Percentiles rank a stretch among this genome's conserved stretches.
These are phyloP conservation scores for Probaryconus sp. DNA, from an alignment of 1,140 invertebrate species.

Conservation along the genomic window DNA sequence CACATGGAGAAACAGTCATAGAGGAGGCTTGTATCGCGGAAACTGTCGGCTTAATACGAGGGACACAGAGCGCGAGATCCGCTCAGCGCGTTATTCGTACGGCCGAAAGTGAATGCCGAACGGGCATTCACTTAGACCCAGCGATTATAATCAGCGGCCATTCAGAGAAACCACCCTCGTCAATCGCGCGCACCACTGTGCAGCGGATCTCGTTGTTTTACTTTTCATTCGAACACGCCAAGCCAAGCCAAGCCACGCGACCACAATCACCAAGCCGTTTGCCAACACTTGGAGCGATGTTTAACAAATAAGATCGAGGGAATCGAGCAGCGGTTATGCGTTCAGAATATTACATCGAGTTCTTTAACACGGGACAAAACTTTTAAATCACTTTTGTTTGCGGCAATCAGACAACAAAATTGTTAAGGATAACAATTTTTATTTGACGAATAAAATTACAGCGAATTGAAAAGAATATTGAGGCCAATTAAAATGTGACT, in stretches of 20 bases:
- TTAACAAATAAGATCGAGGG: constrained; percentile 65
- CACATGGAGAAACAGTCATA: constrained; percentile 8
- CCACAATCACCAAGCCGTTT: constrained; percentile 76
- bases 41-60: constrained; percentile 52
- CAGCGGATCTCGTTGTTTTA: constrained; percentile 74
- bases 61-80: constrained; percentile 51
- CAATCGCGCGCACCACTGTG: constrained; percentile 53
- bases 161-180: constrained; percentile 75
- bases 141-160: constrained; percentile 77
- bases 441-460: too few species aligned
- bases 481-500: too few species aligned
- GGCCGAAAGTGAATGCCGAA: too few species aligned
- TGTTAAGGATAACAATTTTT: too few species aligned
- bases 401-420: too few species aligned
- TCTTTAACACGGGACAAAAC: too few species aligned
- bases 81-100: constrained; percentile 55
- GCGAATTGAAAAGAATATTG: too few species aligned
- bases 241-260: constrained; percentile 77
- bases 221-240: constrained; percentile 70
- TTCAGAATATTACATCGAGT: constrained; percentile 47
- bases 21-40: constrained; percentile 43
- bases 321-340: constrained; percentile 37
- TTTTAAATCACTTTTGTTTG: too few species aligned
- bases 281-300: constrained; percentile 71
- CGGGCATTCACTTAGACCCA: constrained; percentile 75